A percentile compares a stretch with the other conserved stretches of the same genome.
These are phyloP conservation scores for Dreissena rostriformis DNA, from an alignment of 1,140 invertebrate genomes.

Conservation along the genomic window DNA sequence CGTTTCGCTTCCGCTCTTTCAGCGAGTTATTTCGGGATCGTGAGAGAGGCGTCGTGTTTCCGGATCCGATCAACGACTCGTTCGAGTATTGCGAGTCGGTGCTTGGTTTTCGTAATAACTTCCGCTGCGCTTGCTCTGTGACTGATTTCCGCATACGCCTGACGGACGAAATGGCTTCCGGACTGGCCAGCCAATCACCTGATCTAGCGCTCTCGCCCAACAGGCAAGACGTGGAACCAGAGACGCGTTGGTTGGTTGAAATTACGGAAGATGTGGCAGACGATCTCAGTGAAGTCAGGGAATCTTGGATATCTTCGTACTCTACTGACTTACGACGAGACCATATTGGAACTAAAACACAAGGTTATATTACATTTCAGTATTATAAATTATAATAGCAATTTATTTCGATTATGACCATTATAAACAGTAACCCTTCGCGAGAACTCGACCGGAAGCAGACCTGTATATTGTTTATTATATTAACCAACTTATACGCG, in stretches of 20 bases:
- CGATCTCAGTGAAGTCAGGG: constrained; percentile 9
- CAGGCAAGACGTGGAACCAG: background rate
- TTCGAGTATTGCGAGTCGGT: constrained; percentile 1
- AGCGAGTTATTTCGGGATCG: constrained; percentile 38
- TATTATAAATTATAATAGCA: too few relatives aligned
- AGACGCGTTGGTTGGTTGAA: background rate
- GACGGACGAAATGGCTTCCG: constrained; percentile 47
- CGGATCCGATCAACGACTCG: background rate
- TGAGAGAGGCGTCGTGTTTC: background rate
- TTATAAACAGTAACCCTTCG: too few relatives aligned
- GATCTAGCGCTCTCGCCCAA: background rate
- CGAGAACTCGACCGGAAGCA: too few relatives aligned
- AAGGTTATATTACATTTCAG: too few relatives aligned
- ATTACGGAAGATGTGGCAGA: background rate
- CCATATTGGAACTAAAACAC: background rate
- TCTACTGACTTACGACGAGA: constrained; percentile 45
- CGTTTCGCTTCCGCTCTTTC: constrained; percentile 34
- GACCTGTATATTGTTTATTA: too few relatives aligned
- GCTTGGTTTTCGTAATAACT: constrained; percentile 16
- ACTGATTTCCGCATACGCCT: constrained; percentile 44
- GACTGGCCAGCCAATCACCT: constrained; percentile 35
- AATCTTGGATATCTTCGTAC: constrained; percentile 52
- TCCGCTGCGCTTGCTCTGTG: constrained; percentile 19
- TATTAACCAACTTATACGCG: too few relatives aligned
- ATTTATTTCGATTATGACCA: too few relatives aligned